Base-by-base conservation (phyloP, 2,113 vertebrate genomes). In the Meles meles region DNA sequence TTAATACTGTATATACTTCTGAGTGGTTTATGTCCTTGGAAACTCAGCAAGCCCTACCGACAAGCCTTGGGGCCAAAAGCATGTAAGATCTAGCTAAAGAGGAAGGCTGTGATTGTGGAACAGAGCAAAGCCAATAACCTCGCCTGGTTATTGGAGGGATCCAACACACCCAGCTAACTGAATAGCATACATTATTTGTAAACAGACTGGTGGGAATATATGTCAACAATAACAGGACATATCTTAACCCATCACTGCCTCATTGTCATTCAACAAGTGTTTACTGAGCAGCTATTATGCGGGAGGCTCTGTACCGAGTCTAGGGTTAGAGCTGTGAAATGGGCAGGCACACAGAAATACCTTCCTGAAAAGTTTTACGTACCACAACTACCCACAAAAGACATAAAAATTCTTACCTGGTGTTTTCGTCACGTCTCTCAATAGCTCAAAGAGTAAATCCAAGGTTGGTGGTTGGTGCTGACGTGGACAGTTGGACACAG, bases 391-490 rank as follows among this genome's bases (percentile, higher is more conserved):
- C 15, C 23, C 4, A 6, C 1, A 3, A 63, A 55, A 67, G 71
- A 69, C 34, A 44, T 0, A 29, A 20, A 93, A n/a, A 90, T 91
- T 96, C 79, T 98, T 98, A 99, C 99, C 99, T 97, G 99, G 99
- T 34, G 98, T 98, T 65, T 98, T 99, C 87, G 99, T 99, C 97
- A 99, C 97, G 0, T 99, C 99, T 97, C 99, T 99, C 96, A 99
- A 98, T 83, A 99, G 98, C 88, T 99, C 98, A 96, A 99, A 99
- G 34, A 99, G 99, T 96, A 99, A 98, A 93, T 99, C 99, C 97
- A 99, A 98, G 63, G 99, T 99, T 0, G 99, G 99, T 1, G 99
- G 99, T 61, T 99, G 99, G 96, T 99, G 99, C 92, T 99, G 99
- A 4, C 99, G 99, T 8, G 99, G 99, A 95, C 99, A 99, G 97